Conservation (phyloP, 92 coral and sea anemone genomes). For the Muricea muricata region DNA sequence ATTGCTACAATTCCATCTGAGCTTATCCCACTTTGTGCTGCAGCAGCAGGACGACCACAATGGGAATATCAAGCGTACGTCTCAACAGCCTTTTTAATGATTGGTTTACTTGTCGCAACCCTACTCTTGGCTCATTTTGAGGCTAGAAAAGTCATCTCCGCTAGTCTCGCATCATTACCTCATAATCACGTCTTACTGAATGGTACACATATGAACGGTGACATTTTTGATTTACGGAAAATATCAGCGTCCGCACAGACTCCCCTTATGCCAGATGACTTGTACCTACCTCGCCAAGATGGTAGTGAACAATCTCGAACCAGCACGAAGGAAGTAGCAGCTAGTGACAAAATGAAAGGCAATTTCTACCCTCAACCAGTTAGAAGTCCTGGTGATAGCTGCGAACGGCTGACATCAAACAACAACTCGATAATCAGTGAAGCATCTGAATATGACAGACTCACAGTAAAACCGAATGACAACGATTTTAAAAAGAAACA, state of each 20-base stretch:
- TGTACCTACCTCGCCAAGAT: constrained; percentile 2
- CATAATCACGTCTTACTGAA: constrained; percentile 56
- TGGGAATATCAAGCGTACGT: constrained; percentile 87
- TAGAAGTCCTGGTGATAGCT: constrained; percentile 37
- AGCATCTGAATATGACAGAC: constrained; percentile 17
- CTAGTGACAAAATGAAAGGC: neutral
- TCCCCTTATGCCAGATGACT: neutral
- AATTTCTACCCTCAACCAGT: neutral
- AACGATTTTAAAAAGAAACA: constrained; percentile 36
- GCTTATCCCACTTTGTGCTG: constrained; percentile 96
- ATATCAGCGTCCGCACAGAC: constrained; percentile 66
- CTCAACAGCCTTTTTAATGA: constrained; percentile 74
- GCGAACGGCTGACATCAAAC: constrained; percentile 22
- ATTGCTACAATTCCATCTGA: constrained; percentile 98
- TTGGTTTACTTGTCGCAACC: constrained; percentile 69
- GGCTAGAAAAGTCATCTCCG: constrained; percentile 76
- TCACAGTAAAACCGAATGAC: constrained; percentile 22
- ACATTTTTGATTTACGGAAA: constrained; percentile 85
- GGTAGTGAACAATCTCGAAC: constrained; percentile 7
- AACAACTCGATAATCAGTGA: constrained; percentile 28
- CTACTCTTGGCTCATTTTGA: constrained; percentile 84
- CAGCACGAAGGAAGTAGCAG: constrained; percentile 2
- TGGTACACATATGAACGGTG: constrained; percentile 71
- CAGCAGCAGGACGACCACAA: constrained; percentile 85
- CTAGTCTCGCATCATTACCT: constrained; percentile 70